Evolutionary conservation across 2,113 vertebrate species (phyloP).

Genomic region (Pitta sordida): DNA sequence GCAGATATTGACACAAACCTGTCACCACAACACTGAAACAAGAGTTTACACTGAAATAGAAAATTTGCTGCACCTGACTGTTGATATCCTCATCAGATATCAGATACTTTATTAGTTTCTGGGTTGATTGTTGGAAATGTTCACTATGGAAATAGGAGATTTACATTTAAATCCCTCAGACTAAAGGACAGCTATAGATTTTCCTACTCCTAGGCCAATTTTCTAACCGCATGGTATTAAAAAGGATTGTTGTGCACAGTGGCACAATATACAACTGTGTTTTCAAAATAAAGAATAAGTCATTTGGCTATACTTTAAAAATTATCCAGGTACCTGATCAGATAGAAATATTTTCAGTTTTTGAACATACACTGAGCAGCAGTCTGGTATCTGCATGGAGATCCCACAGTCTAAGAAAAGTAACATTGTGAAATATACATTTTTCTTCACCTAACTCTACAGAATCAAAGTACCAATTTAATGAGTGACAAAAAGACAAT

Average conservation of each 20-base stretch:
- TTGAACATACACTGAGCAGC: neutral
- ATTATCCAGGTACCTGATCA: neutral
- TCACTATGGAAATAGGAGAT: neutral
- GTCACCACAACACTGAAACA: neutral
- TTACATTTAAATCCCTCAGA: neutral
- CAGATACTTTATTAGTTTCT: neutral
- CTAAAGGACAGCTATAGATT: neutral
- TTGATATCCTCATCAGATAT: neutral
- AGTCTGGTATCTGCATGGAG: neutral
- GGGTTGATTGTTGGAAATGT: neutral
- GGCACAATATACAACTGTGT: neutral
- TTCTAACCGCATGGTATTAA: neutral
- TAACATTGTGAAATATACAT: neutral
- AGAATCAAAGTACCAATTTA: neutral
- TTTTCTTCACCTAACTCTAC: neutral
- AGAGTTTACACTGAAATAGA: neutral
- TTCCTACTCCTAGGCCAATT: neutral
- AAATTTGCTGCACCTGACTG: neutral
- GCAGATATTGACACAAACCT: neutral
- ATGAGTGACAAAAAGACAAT: neutral
- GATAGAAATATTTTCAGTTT: neutral
- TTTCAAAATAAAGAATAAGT: neutral
- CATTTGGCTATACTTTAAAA: neutral
- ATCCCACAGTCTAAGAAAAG: neutral
- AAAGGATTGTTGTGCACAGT: neutral